A percentile compares a stretch with the other conserved stretches of the same genome.
These are phyloP conservation scores for Mormyrus iriodes DNA, from an alignment of 2,113 vertebrate species.

Conservation along the genomic window DNA sequence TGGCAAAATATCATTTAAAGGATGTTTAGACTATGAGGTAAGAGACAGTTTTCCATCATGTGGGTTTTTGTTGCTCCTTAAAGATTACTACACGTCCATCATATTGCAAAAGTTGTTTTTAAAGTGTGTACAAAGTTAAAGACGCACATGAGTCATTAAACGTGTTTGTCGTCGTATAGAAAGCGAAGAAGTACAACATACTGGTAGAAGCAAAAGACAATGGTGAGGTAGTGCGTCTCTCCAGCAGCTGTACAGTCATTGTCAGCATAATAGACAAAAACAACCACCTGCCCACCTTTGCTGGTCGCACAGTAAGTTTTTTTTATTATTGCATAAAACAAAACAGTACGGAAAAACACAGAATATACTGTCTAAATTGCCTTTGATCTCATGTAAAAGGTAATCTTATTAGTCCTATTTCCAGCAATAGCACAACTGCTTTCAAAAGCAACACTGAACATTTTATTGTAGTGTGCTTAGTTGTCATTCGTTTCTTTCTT, in stretches of 20 bases:
- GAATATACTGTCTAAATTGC: background rate
- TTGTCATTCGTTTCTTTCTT: background rate
- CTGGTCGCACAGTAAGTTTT: constrained; percentile 36
- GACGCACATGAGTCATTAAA: background rate
- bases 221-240: constrained; percentile 27
- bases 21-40: constrained; percentile 60
- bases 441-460: background rate
- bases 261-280: constrained; percentile 48
- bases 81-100: too few species aligned
- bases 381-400: background rate
- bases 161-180: constrained; percentile 26
- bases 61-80: background rate
- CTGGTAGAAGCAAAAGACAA: constrained; percentile 50
- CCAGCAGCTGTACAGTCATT: constrained; percentile 44
- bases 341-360: background rate
- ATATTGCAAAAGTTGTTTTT: background rate
- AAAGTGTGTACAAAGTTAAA: background rate
- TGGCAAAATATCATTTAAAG: constrained; percentile 51
- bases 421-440: background rate
- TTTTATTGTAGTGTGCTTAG: background rate
- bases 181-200: constrained; percentile 40
- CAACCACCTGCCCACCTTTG: constrained; percentile 42
- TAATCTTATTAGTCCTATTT: background rate
- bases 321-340: background rate
- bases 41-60: background rate